Evolutionary conservation across 2,113 vertebrate genomes (phyloP).

Genomic region (Embiotoca jacksoni): DNA sequence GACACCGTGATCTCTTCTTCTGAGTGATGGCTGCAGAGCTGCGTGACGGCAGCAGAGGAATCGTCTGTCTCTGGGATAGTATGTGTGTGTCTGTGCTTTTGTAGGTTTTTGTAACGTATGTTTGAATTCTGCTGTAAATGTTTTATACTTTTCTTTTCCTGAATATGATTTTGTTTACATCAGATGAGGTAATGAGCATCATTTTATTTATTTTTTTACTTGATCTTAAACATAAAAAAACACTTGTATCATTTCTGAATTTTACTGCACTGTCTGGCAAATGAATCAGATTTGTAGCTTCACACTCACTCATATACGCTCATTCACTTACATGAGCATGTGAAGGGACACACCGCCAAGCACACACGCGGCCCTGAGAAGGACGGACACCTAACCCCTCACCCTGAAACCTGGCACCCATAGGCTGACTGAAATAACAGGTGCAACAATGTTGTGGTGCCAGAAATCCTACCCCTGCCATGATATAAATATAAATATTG

Average conservation of each 20-base stretch:
- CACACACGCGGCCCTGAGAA: conserved; percentile 12
- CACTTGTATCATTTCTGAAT: background rate
- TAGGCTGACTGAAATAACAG: conserved; percentile 78
- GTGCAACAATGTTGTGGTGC: conserved; percentile 79
- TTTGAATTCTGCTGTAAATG: background rate
- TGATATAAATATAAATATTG: conserved; percentile 83
- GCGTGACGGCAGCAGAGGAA: conserved; percentile 14
- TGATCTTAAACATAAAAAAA: background rate
- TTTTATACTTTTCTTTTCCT: background rate
- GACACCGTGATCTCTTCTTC: conserved; percentile 50
- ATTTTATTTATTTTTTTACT: background rate
- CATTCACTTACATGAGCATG: conserved; percentile 31
- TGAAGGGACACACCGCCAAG: background rate
- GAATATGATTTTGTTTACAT: background rate
- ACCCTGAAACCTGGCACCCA: conserved; percentile 77
- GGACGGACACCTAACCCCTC: conserved; percentile 54
- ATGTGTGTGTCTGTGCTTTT: background rate
- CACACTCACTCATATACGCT: background rate
- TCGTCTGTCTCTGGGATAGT: background rate
- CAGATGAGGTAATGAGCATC: background rate
- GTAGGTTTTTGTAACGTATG: background rate
- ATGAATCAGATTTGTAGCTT: conserved; percentile 12
- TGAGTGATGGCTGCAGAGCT: conserved; percentile 46
- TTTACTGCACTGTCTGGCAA: conserved; percentile 1
- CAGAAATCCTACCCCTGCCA: conserved; percentile 83